Percentiles rank a stretch among this genome's conserved stretches.
Conservation (phyloP, 1,140 invertebrate species). For the Cydia strobilella region DNA sequence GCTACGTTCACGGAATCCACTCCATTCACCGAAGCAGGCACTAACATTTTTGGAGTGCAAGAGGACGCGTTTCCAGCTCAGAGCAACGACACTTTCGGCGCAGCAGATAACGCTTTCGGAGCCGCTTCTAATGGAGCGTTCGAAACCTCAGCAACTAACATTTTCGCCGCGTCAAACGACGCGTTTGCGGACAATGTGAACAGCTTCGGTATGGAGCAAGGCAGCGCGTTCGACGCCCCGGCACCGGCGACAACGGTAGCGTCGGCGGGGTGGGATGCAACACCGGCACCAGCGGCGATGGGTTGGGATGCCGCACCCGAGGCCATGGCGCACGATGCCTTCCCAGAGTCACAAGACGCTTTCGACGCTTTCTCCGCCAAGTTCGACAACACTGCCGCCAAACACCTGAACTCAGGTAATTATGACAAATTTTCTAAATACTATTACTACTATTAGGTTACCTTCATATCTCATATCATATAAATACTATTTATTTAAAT, state of each 20-base stretch:
- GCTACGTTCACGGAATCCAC: background rate
- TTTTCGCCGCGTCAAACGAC: slow-evolving; percentile 30
- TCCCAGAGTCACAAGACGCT: slow-evolving; percentile 59
- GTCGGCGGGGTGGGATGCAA: slow-evolving; percentile 39
- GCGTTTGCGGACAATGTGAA: background rate
- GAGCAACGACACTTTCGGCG: slow-evolving; percentile 41
- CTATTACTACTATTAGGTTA: slow-evolving; percentile 23
- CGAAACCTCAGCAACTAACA: slow-evolving; percentile 30
- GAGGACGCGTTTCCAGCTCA: slow-evolving; percentile 35
- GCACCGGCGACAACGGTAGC: background rate
- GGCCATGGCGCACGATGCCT: slow-evolving; percentile 40
- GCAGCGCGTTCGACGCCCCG: background rate
- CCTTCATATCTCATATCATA: too few relatives aligned
- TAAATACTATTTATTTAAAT: too few relatives aligned
- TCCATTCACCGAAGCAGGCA: slow-evolving; percentile 24
- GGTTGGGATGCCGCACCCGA: slow-evolving; percentile 31
- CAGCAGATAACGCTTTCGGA: slow-evolving; percentile 40
- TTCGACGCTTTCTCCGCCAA: slow-evolving; percentile 92
- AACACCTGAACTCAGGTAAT: slow-evolving; percentile 62
- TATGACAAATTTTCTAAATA: background rate
- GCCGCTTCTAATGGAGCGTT: background rate
- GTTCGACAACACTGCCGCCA: slow-evolving; percentile 85
- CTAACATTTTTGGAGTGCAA: slow-evolving; percentile 59
- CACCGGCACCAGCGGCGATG: slow-evolving; percentile 37
- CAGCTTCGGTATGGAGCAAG: slow-evolving; percentile 20